Percentiles rank a stretch among this genome's conserved stretches.
phyloP scores from a whole-genome alignment of 1,140 invertebrate genomes.

The Araneus ventricosus region DNA sequence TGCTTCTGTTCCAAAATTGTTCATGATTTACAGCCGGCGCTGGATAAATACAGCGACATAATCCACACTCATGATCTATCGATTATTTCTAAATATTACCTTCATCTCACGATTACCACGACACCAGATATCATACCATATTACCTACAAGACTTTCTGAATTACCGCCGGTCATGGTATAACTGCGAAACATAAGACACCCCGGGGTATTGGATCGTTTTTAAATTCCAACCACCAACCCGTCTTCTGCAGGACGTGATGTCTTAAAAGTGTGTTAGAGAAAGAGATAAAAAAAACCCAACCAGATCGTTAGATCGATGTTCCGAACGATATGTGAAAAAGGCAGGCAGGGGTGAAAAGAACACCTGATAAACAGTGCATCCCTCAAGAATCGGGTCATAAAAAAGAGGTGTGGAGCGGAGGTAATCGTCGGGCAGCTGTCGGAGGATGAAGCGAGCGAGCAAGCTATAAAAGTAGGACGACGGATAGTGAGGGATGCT shows the following conservation, averaged over 20 bases:
- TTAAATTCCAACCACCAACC: not conserved
- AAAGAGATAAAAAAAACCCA: not conserved
- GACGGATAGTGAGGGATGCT: not conserved
- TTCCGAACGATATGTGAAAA: conserved; percentile 13
- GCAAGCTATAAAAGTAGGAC: not conserved
- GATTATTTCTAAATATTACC: not conserved
- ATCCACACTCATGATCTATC: not conserved
- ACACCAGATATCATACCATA: not conserved
- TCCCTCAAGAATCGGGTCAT: not conserved
- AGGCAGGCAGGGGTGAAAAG: not conserved
- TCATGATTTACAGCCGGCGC: no score
- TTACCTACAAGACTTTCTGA: not conserved
- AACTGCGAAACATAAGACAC: not conserved
- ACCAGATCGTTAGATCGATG: conserved; percentile 7
- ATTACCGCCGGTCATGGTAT: not conserved
- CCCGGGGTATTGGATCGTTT: not conserved
- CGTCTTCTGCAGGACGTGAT: not conserved
- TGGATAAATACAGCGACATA: no score
- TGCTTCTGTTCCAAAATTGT: no score
- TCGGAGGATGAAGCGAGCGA: not conserved
- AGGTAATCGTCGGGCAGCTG: conserved; percentile 18
- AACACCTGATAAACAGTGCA: conserved; percentile 30
- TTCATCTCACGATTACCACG: not conserved
- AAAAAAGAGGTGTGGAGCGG: conserved; percentile 11
- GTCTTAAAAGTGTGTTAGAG: conserved; percentile 23